A percentile compares a stretch with the other conserved stretches of the same genome.
phyloP scores from a whole-genome alignment of 2,113 vertebrate species.

The Malurus alboscapulatus region DNA sequence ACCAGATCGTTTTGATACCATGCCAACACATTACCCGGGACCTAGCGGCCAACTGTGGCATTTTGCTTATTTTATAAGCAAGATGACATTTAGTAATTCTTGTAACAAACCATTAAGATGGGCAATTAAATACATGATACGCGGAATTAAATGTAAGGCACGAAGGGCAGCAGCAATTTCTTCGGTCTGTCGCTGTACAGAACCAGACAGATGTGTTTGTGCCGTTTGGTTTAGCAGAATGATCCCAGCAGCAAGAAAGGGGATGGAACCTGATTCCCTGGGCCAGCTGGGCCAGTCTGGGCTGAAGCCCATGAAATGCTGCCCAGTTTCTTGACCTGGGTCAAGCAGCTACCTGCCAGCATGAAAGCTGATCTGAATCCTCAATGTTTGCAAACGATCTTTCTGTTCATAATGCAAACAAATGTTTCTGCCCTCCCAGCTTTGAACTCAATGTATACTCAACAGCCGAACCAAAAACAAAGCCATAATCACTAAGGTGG shows the following conservation, averaged over 20 bases:
- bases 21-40: not conserved
- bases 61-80: not conserved
- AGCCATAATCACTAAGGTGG: not conserved
- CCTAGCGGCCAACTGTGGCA: not conserved
- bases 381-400: not conserved
- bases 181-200: not conserved
- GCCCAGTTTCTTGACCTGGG: not conserved
- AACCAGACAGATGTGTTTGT: not conserved
- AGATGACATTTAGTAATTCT: not conserved
- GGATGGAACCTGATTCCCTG: not conserved
- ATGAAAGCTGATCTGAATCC: not conserved
- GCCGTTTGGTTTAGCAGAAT: not conserved
- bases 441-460: not conserved
- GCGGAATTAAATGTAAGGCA: not conserved
- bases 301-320: not conserved
- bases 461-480: not conserved
- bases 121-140: not conserved
- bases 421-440: not conserved
- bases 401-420: not conserved
- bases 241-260: not conserved
- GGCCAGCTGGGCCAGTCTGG: not conserved
- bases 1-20: rapidly evolving
- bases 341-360: not conserved
- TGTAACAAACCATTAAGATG: not conserved
- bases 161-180: not conserved